phyloP scores from a whole-genome alignment of 2,113 vertebrate genomes.

The Dasyurus viverrinus region DNA sequence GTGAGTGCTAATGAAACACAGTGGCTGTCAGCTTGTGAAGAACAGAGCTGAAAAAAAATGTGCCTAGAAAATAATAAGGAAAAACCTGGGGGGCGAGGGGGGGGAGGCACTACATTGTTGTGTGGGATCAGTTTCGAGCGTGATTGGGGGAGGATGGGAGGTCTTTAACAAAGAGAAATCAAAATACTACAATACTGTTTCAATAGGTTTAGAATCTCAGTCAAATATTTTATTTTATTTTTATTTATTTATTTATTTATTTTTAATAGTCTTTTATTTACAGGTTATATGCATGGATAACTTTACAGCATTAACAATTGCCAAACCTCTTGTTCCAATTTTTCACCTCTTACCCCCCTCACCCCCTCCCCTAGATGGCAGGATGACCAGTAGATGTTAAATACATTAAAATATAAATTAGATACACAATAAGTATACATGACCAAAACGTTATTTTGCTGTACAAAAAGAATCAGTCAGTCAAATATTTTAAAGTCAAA shows the following conservation, averaged over 20 bases:
- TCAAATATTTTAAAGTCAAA: not conserved
- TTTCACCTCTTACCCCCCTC: too few relatives aligned
- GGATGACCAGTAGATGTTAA: too few relatives aligned
- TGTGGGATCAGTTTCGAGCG: not conserved
- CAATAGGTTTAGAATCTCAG: not conserved
- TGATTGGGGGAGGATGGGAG: not conserved
- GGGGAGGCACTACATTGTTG: not conserved
- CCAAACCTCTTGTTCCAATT: too few relatives aligned
- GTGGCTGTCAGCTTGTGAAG: not conserved
- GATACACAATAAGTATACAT: too few relatives aligned
- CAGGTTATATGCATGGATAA: too few relatives aligned
- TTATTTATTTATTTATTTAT: too few relatives aligned
- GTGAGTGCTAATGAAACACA: conserved; percentile 57
- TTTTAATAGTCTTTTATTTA: too few relatives aligned
- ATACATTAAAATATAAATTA: too few relatives aligned
- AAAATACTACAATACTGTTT: accelerated
- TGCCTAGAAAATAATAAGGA: not conserved
- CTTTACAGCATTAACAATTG: too few relatives aligned
- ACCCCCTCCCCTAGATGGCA: too few relatives aligned
- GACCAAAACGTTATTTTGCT: too few relatives aligned
- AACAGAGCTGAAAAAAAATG: not conserved
- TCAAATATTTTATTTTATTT: not conserved
- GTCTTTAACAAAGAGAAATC: not conserved
- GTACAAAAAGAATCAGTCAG: not conserved
- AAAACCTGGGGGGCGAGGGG: not conserved